Evolutionary conservation across 2,113 vertebrate species (phyloP).

Genomic region (Crotalus viridis): DNA sequence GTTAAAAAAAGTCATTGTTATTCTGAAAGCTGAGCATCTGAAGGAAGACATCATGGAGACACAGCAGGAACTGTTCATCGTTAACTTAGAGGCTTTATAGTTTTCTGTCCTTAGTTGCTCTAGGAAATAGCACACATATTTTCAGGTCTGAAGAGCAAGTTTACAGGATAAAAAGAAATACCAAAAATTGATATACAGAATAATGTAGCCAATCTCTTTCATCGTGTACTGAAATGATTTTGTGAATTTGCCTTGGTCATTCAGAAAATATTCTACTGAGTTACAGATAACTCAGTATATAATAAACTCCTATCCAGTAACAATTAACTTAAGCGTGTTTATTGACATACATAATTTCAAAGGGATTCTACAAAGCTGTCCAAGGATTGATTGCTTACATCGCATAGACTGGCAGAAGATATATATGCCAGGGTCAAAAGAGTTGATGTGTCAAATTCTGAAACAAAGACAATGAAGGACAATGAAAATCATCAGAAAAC

Average conservation of each 20-base stretch:
- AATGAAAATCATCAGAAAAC: neutral
- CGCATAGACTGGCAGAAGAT: neutral
- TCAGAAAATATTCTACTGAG: neutral
- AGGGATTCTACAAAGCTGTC: conserved; percentile 16
- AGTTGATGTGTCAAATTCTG: conserved; percentile 8
- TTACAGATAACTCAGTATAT: neutral
- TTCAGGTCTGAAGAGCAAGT: conserved; percentile 22
- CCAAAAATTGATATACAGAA: conserved; percentile 41
- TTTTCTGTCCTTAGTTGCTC: conserved; percentile 2
- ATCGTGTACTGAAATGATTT: neutral
- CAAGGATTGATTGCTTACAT: neutral
- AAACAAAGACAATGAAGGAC: neutral
- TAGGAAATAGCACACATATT: neutral
- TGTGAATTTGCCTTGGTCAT: neutral
- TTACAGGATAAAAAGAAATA: conserved; percentile 42
- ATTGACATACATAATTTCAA: neutral
- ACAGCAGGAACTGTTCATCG: neutral
- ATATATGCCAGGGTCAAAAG: neutral
- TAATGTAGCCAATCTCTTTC: conserved; percentile 45
- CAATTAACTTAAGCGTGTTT: neutral
- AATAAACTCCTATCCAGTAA: neutral
- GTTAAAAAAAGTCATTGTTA: conserved; percentile 60
- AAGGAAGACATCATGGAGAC: conserved; percentile 51
- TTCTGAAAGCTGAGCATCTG: conserved; percentile 63
- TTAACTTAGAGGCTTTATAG: conserved; percentile 24